A percentile compares a stretch with the other conserved stretches of the same genome.
Evolutionary conservation across 2,888 invertebrate species (phyloP).

Genomic region (Augiades crinisus): DNA sequence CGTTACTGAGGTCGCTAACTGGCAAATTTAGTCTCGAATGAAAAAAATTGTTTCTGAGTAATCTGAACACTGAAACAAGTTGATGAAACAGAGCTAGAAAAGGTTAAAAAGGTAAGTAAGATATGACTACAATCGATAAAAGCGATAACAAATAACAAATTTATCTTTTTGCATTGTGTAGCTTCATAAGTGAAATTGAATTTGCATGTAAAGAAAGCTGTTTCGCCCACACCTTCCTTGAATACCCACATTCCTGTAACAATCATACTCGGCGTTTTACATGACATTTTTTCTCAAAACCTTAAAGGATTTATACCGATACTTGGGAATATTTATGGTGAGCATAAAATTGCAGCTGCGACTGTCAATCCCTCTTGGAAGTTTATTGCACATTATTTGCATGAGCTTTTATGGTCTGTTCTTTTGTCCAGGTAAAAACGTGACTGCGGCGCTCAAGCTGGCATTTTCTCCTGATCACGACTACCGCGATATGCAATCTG

Average conservation of each 20-base stretch:
- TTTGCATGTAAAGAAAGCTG: slow-evolving; percentile 43
- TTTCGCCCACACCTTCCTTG: slow-evolving; percentile 52
- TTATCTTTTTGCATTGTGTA: slow-evolving; percentile 36
- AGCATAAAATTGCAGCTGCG: slow-evolving; percentile 45
- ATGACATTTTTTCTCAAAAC: slow-evolving; percentile 32
- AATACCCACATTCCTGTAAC: slow-evolving; percentile 50
- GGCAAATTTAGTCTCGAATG: slow-evolving; percentile 37
- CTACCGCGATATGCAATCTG: slow-evolving; percentile 55
- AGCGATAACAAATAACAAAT: slow-evolving; percentile 31
- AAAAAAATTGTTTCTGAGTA: neutral
- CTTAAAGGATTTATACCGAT: slow-evolving; percentile 12
- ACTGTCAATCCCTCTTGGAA: slow-evolving; percentile 44
- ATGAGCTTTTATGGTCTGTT: slow-evolving; percentile 47
- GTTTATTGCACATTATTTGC: slow-evolving; percentile 62
- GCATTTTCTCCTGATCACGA: slow-evolving; percentile 65
- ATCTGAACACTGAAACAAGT: neutral
- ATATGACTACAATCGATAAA: too few species aligned
- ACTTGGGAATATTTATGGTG: slow-evolving; percentile 14
- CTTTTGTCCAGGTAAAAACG: slow-evolving; percentile 59
- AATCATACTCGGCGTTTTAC: slow-evolving; percentile 43
- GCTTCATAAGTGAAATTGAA: slow-evolving; percentile 51
- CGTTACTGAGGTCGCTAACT: slow-evolving; percentile 51
- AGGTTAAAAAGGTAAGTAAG: neutral
- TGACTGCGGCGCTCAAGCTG: slow-evolving; percentile 56
- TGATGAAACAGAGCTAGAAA: too few species aligned